Percentiles rank a stretch among this genome's conserved stretches.
Evolutionary conservation across 2,888 invertebrate species (phyloP).

Genomic region (Melieria omissa): DNA sequence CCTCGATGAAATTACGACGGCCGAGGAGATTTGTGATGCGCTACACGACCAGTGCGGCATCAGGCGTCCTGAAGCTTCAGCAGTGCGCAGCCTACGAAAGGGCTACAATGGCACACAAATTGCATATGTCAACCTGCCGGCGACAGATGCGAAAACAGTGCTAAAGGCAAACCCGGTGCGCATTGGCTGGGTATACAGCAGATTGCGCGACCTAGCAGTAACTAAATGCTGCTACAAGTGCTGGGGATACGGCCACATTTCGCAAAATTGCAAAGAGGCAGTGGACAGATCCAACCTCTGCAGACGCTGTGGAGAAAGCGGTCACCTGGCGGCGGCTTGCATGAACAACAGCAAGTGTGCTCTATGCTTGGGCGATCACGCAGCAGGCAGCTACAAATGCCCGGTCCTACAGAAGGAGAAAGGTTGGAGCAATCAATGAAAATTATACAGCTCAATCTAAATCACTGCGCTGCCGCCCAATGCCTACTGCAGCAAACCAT

Average conservation of each 20-base stretch:
- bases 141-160: no score
- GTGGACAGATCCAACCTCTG: not conserved
- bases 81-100: not conserved
- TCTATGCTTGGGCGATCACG: not conserved
- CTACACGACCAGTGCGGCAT: no score
- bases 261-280: not conserved
- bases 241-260: not conserved
- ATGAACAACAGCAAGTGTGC: not conserved
- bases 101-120: not conserved
- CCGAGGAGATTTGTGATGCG: no score
- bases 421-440: no score
- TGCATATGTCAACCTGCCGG: no score
- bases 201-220: not conserved
- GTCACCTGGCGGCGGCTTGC: not conserved
- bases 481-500: not conserved
- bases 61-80: no score
- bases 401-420: not conserved
- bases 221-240: not conserved
- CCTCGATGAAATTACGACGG: no score
- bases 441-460: no score
- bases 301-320: not conserved
- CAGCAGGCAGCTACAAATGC: not conserved
- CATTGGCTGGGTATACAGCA: not conserved
- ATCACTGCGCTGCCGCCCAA: not conserved
- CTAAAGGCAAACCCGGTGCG: no score